Conservation (phyloP, 2,888 invertebrate species). For the Cacoxenus indagator region DNA sequence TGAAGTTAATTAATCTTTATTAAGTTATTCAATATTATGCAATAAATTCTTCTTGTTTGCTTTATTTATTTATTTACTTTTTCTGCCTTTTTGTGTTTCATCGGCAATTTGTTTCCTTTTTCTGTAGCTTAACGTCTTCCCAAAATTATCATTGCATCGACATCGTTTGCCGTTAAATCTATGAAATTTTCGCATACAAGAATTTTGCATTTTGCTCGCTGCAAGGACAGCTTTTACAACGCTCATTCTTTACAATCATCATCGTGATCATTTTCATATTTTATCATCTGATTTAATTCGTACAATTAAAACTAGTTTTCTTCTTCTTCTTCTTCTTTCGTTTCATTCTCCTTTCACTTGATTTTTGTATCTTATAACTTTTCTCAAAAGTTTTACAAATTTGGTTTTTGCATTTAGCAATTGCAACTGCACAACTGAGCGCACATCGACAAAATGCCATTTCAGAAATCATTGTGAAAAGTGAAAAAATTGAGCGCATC, state of each 20-base stretch:
- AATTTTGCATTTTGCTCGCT: no score
- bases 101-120: not conserved
- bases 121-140: constrained; percentile 33
- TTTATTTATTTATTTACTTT: constrained; percentile 26
- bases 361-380: constrained; percentile 31
- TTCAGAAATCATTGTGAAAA: constrained; percentile 15
- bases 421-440: constrained; percentile 25
- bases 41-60: constrained; percentile 51
- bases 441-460: not conserved
- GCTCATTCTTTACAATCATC: constrained; percentile 16
- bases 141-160: no score
- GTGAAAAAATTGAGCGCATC: not conserved
- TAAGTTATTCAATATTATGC: constrained; percentile 62
- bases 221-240: no score
- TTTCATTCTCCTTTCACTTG: constrained; percentile 21
- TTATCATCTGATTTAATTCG: not conserved
- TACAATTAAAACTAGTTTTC: constrained; percentile 2
- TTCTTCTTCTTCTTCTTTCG: not conserved
- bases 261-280: constrained; percentile 24
- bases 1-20: constrained; percentile 62
- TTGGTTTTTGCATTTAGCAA: constrained; percentile 26
- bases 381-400: constrained; percentile 32
- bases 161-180: no score
- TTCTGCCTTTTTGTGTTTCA: not conserved
- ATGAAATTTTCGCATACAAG: no score